phyloP scores from a whole-genome alignment of 2,797 vertebrate species.

The Antennarius maculatus region DNA sequence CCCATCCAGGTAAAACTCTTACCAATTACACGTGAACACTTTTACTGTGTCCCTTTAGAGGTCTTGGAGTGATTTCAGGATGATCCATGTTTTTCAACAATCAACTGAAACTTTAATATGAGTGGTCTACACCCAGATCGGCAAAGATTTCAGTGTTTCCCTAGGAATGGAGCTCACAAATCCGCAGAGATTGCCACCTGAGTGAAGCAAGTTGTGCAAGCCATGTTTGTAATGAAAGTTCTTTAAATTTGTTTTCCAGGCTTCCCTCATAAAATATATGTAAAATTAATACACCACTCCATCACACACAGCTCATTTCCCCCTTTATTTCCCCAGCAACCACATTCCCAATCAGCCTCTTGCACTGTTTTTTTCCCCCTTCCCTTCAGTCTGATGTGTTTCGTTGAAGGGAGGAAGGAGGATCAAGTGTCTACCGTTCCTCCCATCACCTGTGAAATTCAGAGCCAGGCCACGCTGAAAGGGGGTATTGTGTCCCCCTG shows the following conservation, averaged over 20 bases:
- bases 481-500: conserved; percentile 90
- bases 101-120: too few species aligned
- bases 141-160: too few species aligned
- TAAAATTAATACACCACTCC: not conserved
- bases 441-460: conserved; percentile 98
- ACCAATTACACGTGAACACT: too few species aligned
- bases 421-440: conserved; percentile 87
- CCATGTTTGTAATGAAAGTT: not conserved
- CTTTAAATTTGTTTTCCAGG: not conserved
- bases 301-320: conserved; percentile 1
- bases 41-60: too few species aligned
- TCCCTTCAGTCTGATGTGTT: conserved; percentile 30
- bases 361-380: conserved; percentile 25
- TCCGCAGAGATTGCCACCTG: too few species aligned
- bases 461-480: conserved; percentile 91
- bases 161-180: too few species aligned
- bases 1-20: too few species aligned
- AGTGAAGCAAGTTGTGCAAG: not conserved
- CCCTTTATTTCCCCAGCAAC: conserved; percentile 15
- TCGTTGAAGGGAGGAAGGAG: conserved; percentile 66
- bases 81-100: too few species aligned
- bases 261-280: not conserved
- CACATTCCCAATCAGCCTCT: conserved; percentile 49
- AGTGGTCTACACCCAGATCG: too few species aligned
- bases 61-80: too few species aligned